Conservation (phyloP, 1,140 invertebrate genomes). For the Myzus persicae region DNA sequence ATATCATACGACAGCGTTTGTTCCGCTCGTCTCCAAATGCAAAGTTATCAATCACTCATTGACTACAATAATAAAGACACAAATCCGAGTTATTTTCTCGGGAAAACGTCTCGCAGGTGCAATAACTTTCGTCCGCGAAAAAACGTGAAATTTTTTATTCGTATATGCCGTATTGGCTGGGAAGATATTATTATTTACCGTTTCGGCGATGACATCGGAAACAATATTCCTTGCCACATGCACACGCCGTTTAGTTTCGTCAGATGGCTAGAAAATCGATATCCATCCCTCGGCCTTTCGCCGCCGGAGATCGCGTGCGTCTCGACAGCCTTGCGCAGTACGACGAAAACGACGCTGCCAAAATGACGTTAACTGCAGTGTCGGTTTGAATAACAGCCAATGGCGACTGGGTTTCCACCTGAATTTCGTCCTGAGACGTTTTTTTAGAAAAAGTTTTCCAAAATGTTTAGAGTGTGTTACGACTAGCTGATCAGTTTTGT, state of each 20-base stretch:
- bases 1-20: neutral
- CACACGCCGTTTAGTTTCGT: no score
- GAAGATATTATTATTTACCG: neutral
- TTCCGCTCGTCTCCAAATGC: neutral
- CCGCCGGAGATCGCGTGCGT: neutral
- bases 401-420: neutral
- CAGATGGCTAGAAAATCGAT: neutral
- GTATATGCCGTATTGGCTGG: neutral
- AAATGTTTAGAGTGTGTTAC: no score
- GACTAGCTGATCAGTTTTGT: no score
- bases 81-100: neutral
- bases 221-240: neutral
- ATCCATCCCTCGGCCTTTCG: neutral
- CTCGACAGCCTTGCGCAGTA: neutral
- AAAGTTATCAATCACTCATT: neutral
- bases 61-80: no score
- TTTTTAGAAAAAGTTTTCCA: no score
- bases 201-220: neutral
- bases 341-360: no score
- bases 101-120: neutral
- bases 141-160: no score
- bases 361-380: neutral
- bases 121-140: no score
- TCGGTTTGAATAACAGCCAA: no score
- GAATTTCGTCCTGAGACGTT: no score